These are phyloP conservation scores for Hyperoodon ampullatus DNA, from an alignment of 2,113 vertebrate species.

Conservation along the genomic window DNA sequence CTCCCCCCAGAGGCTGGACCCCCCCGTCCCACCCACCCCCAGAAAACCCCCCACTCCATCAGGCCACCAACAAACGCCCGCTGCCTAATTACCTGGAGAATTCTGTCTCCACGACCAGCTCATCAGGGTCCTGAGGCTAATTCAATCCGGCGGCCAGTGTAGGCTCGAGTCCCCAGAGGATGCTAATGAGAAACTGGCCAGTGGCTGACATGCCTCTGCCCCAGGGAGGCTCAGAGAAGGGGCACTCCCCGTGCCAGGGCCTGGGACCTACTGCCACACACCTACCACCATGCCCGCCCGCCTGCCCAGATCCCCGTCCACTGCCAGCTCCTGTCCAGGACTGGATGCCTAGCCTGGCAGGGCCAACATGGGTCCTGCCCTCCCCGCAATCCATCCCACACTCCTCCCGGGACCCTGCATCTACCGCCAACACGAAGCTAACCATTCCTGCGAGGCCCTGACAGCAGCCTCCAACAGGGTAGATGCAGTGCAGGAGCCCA, in stretches of 20 bases:
- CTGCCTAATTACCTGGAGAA: slow-evolving; percentile 41
- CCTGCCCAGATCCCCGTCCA: not conserved
- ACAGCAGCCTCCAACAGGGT: not conserved
- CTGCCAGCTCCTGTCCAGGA: not conserved
- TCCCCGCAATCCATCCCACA: not conserved
- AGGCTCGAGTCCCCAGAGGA: not conserved
- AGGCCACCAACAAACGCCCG: not conserved
- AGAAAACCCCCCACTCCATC: not conserved
- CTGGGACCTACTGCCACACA: not conserved
- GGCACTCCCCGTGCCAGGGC: not conserved
- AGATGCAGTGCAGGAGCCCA: not conserved
- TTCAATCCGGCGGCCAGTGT: not conserved
- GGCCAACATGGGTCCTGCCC: not conserved
- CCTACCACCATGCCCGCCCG: not conserved
- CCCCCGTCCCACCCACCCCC: no score
- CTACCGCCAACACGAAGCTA: not conserved
- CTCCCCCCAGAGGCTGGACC: no score
- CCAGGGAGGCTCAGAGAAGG: not conserved
- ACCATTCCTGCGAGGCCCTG: not conserved
- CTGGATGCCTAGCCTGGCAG: not conserved
- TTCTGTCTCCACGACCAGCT: not conserved
- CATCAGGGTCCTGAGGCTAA: not conserved
- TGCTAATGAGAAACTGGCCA: not conserved
- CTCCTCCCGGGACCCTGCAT: not conserved
- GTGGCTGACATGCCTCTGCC: not conserved